Evolutionary conservation across 2,888 invertebrate genomes (phyloP).

Genomic region (Orthosia incerta): DNA sequence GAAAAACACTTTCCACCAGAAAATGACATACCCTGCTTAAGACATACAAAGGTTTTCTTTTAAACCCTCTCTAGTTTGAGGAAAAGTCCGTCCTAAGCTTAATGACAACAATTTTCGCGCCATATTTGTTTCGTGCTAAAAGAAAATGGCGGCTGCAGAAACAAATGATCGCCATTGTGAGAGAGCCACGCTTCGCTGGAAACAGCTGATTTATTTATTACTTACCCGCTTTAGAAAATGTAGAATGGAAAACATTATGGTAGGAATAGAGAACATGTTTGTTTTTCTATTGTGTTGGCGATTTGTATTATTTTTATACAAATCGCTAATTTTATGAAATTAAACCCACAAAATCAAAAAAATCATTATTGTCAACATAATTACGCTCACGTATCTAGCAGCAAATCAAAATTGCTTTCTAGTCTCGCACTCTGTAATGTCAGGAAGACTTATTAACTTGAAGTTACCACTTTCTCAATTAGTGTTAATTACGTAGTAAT

Average conservation of each 20-base stretch:
- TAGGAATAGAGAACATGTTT: conserved; percentile 30
- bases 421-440: too few relatives aligned
- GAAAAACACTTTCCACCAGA: not conserved
- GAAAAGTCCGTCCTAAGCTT: conserved; percentile 36
- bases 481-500: too few relatives aligned
- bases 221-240: conserved; percentile 43
- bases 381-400: too few relatives aligned
- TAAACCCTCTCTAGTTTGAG: conserved; percentile 28
- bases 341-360: too few relatives aligned
- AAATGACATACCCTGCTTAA: not conserved
- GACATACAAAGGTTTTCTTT: conserved; percentile 8
- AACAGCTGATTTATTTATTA: conserved; percentile 63
- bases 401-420: too few relatives aligned
- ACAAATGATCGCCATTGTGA: conserved; percentile 61
- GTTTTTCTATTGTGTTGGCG: conserved; percentile 1
- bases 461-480: too few relatives aligned
- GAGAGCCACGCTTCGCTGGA: conserved; percentile 41
- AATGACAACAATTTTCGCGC: conserved; percentile 59
- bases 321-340: too few relatives aligned
- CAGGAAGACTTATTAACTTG: too few relatives aligned
- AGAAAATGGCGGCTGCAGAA: conserved; percentile 57
- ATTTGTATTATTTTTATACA: too few relatives aligned
- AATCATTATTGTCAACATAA: too few relatives aligned
- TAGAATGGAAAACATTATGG: conserved; percentile 31
- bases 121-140: conserved; percentile 62